phyloP scores from a whole-genome alignment of 1,140 invertebrate genomes.

The Drosophila eugracilis region DNA sequence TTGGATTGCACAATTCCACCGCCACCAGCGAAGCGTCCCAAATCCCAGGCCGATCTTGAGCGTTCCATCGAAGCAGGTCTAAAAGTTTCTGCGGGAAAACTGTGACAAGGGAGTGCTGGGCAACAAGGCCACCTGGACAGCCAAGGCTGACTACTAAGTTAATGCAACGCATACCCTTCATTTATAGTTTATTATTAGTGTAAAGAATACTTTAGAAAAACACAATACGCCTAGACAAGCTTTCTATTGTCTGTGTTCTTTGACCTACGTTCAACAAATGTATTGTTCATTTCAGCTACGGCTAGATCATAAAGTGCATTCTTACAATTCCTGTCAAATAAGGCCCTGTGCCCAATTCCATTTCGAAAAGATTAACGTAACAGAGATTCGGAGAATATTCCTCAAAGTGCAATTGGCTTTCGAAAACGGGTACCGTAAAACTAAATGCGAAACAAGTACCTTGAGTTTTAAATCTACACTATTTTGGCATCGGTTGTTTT shows the following conservation, averaged over 20 bases:
- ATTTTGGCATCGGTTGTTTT: conserved; percentile 12
- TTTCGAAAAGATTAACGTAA: no score
- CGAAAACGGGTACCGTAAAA: not conserved
- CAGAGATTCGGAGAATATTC: not conserved
- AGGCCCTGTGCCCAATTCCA: not conserved
- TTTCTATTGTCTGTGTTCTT: conserved; percentile 43
- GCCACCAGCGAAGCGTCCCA: conserved; percentile 43
- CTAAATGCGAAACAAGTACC: not conserved
- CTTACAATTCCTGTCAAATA: conserved; percentile 5
- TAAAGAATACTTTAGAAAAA: conserved; percentile 61
- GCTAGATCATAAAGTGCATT: conserved; percentile 15
- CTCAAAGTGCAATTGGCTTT: not conserved
- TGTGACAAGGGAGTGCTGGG: conserved; percentile 86
- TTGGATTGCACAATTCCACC: conserved; percentile 87
- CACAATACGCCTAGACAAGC: conserved; percentile 34
- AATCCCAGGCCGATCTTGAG: conserved; percentile 85
- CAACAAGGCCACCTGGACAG: conserved; percentile 76
- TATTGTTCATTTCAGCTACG: conserved; percentile 19
- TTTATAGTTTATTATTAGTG: conserved; percentile 54
- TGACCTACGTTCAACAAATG: conserved; percentile 36
- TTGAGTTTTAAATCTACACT: not conserved
- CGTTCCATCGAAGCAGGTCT: conserved; percentile 89
- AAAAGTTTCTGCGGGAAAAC: conserved; percentile 88
- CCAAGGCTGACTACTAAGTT: conserved; percentile 80
- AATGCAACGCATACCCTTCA: conserved; percentile 1